Percentiles rank a stretch among this genome's conserved stretches.
Evolutionary conservation across 2,113 vertebrate genomes (phyloP).

Genomic region (Mustelus asterias): DNA sequence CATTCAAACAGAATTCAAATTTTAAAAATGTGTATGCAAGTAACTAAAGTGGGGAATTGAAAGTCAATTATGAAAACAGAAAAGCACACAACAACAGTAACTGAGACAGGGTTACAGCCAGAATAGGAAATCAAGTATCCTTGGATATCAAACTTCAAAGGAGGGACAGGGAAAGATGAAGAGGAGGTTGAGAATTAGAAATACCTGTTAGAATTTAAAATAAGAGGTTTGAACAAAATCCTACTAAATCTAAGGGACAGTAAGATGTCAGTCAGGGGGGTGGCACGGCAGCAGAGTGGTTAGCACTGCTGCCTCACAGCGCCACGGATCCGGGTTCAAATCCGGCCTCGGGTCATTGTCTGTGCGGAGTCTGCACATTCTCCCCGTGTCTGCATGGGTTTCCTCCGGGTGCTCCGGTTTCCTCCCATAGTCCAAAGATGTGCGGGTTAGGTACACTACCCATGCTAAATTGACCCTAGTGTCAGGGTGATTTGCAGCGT

Average conservation of each 20-base stretch:
- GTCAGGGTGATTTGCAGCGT: no score
- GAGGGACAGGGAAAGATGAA: background rate
- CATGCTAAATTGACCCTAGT: no score
- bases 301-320: no score
- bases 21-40: background rate
- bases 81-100: background rate
- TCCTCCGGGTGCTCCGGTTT: no score
- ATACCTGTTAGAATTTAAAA: background rate
- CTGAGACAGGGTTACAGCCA: background rate
- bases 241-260: background rate
- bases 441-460: no score
- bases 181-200: background rate
- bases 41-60: background rate
- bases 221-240: background rate
- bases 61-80: background rate
- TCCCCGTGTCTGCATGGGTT: no score
- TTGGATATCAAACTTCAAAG: background rate
- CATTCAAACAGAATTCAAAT: background rate
- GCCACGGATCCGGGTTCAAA: no score
- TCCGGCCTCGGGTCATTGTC: no score
- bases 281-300: no score
- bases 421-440: no score
- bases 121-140: background rate
- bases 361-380: no score
- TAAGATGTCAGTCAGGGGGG: background rate